Conservation (phyloP, 2,888 invertebrate genomes). For the Caenorhabditis sp. region DNA sequence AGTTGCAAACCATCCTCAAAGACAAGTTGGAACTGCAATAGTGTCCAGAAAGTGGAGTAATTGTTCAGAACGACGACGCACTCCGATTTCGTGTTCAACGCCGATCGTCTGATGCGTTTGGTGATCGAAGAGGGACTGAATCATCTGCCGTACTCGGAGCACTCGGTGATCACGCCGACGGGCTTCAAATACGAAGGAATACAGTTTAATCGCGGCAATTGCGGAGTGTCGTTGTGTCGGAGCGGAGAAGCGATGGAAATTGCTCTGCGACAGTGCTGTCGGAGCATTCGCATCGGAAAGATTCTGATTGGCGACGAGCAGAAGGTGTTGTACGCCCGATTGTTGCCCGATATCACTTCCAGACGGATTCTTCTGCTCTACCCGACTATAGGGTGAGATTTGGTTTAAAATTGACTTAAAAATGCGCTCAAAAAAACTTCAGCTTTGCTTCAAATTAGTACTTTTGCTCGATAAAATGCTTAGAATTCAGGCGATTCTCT, state of each 20-base stretch:
- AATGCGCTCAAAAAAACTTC: neutral
- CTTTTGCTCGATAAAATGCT: neutral
- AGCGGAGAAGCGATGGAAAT: slow-evolving; percentile 92
- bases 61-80: slow-evolving; percentile 88
- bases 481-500: neutral
- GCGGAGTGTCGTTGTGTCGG: slow-evolving; percentile 95
- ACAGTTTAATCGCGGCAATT: slow-evolving; percentile 96
- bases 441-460: too few species aligned
- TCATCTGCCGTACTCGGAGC: slow-evolving; percentile 93
- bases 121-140: slow-evolving; percentile 98
- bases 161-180: slow-evolving; percentile 93
- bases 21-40: slow-evolving; percentile 62
- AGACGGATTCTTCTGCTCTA: slow-evolving; percentile 95
- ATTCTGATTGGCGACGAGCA: slow-evolving; percentile 94
- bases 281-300: slow-evolving; percentile 97
- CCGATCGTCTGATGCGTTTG: slow-evolving; percentile 94
- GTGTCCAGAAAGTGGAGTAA: neutral
- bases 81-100: slow-evolving; percentile 98
- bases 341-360: slow-evolving; percentile 93
- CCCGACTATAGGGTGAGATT: slow-evolving; percentile 87
- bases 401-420: neutral
- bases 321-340: slow-evolving; percentile 94
- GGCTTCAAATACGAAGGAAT: slow-evolving; percentile 83
- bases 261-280: slow-evolving; percentile 90
- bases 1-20: slow-evolving; percentile 75